phyloP scores from a whole-genome alignment of 2,888 invertebrate genomes.

The Drosophila neotestacea region DNA sequence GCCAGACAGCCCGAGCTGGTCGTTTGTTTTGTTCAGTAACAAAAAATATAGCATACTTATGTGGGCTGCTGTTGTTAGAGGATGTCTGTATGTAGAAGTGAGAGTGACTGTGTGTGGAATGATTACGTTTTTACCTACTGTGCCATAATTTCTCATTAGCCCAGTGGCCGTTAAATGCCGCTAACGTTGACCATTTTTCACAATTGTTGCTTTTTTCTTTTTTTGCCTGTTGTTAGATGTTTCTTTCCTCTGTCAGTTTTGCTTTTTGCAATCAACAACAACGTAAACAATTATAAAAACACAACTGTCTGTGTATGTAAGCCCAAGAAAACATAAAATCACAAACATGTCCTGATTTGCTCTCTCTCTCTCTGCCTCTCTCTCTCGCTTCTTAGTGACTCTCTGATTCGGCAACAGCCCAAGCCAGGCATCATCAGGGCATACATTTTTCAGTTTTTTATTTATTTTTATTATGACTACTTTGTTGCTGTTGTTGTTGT shows the following conservation, averaged over 20 bases:
- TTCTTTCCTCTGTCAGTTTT: background rate
- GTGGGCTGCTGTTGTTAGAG: slow-evolving; percentile 10
- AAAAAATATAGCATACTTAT: slow-evolving; percentile 56
- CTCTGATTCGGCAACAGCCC: slow-evolving; percentile 25
- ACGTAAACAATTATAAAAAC: slow-evolving; percentile 57
- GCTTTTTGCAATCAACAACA: slow-evolving; percentile 48
- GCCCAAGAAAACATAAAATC: slow-evolving; percentile 50
- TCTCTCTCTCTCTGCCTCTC: background rate
- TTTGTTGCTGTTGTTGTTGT: slow-evolving; percentile 65
- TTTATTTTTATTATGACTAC: slow-evolving; percentile 77
- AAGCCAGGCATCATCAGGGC: slow-evolving; percentile 19
- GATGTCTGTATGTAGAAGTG: background rate
- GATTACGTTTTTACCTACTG: slow-evolving; percentile 63
- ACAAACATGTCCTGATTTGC: slow-evolving; percentile 53
- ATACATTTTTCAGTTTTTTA: slow-evolving; percentile 66
- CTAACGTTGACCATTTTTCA: slow-evolving; percentile 61
- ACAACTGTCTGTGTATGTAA: slow-evolving; percentile 30
- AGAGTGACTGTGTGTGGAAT: slow-evolving; percentile 10
- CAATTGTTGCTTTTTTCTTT: slow-evolving; percentile 38
- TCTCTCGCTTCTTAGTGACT: slow-evolving; percentile 30
- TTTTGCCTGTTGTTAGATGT: background rate
- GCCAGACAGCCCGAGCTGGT: background rate
- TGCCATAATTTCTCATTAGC: slow-evolving; percentile 84
- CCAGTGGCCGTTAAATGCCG: slow-evolving; percentile 77
- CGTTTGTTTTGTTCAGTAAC: slow-evolving; percentile 47